These are phyloP conservation scores for Trematomus bernacchii DNA, from an alignment of 2,797 vertebrate genomes.

Conservation along the genomic window DNA sequence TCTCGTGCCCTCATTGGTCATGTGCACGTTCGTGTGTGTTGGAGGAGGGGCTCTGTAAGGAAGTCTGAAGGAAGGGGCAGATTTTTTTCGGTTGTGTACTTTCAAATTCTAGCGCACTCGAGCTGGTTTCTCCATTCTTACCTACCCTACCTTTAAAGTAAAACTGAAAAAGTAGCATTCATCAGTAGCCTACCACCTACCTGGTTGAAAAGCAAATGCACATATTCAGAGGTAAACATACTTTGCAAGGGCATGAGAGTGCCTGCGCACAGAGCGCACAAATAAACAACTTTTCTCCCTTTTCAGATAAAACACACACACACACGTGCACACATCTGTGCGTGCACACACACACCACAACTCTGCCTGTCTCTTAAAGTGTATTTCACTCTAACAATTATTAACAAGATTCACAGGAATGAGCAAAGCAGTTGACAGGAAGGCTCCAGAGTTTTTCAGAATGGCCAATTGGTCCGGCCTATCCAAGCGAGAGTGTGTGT, in stretches of 20 bases:
- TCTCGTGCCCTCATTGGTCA: too few species aligned
- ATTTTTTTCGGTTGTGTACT: too few species aligned
- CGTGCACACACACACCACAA: constrained; percentile 3
- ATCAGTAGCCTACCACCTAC: constrained; percentile 9
- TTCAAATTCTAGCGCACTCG: too few species aligned
- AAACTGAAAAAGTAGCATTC: constrained; percentile 19
- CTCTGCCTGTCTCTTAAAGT: constrained; percentile 61
- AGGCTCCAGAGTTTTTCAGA: constrained; percentile 68
- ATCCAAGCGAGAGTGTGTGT: constrained; percentile 31
- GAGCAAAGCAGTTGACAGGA: constrained; percentile 71
- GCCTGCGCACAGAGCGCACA: constrained; percentile 49
- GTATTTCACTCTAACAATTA: constrained; percentile 76
- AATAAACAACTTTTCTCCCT: constrained; percentile 56
- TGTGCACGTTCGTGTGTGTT: too few species aligned
- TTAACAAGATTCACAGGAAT: constrained; percentile 76
- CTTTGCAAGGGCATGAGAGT: constrained; percentile 39
- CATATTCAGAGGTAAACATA: constrained; percentile 65
- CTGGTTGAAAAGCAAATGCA: constrained; percentile 54
- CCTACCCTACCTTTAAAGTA: not conserved
- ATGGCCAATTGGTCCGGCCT: constrained; percentile 68
- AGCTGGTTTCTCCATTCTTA: too few species aligned
- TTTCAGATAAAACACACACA: constrained; percentile 36
- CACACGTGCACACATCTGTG: not conserved
- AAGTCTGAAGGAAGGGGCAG: too few species aligned
- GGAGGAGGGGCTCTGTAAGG: too few species aligned